Evolutionary conservation across 2,113 vertebrate species (phyloP).

Genomic region (Stigmatopora argus): DNA sequence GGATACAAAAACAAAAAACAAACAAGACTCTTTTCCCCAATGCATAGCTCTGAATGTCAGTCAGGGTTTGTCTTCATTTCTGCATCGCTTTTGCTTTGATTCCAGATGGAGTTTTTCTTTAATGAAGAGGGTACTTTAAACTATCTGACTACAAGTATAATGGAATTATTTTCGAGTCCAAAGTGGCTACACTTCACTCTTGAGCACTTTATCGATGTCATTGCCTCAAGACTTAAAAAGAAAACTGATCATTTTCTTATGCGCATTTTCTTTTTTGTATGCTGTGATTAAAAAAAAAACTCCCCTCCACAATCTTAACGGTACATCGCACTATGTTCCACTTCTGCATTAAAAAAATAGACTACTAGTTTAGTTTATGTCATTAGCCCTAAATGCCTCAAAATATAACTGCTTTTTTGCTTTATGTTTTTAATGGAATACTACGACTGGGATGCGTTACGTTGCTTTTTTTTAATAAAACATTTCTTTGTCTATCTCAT

Average conservation of each 20-base stretch:
- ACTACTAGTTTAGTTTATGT: slow-evolving; percentile 33
- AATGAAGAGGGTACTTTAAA: slow-evolving; percentile 40
- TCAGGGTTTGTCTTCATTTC: slow-evolving; percentile 32
- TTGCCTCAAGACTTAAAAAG: slow-evolving; percentile 9
- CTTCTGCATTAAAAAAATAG: slow-evolving; percentile 5
- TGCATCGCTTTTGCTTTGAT: slow-evolving; percentile 16
- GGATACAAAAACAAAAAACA: slow-evolving; percentile 20
- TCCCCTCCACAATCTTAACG: slow-evolving; percentile 36
- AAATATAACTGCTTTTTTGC: neutral
- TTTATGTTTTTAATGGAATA: slow-evolving; percentile 13
- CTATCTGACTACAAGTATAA: slow-evolving; percentile 15
- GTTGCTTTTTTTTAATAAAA: neutral
- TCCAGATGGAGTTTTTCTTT: slow-evolving; percentile 27
- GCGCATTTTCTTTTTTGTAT: neutral
- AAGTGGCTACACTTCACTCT: slow-evolving; percentile 37
- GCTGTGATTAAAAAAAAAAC: neutral
- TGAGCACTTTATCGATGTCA: slow-evolving; percentile 59
- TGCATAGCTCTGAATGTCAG: slow-evolving; percentile 27
- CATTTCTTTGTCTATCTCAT: neutral
- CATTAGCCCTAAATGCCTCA: slow-evolving; percentile 1
- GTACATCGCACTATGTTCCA: slow-evolving; percentile 30
- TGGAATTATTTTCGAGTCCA: slow-evolving; percentile 14
- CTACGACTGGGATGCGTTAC: slow-evolving; percentile 14
- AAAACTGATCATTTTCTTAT: neutral
- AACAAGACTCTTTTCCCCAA: slow-evolving; percentile 9